These are phyloP conservation scores for Lepidurus packardi DNA, from an alignment of 1,140 invertebrate genomes.

Conservation along the genomic window DNA sequence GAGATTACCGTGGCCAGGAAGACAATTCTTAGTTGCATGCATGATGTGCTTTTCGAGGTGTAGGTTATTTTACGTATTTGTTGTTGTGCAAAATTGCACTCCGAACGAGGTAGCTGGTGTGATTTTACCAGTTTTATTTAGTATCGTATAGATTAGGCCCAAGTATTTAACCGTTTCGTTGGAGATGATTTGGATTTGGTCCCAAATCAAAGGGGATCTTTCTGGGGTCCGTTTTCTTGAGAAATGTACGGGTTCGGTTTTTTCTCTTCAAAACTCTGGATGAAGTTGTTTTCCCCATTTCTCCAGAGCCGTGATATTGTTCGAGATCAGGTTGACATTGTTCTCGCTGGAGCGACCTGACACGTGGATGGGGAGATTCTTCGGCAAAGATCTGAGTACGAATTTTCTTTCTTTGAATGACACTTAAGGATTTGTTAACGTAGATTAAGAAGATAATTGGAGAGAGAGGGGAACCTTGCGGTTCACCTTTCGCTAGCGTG, in stretches of 20 bases:
- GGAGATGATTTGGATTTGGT: neutral
- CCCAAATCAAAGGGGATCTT: neutral
- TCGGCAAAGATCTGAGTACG: neutral
- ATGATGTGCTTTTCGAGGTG: neutral
- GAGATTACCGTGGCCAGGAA: neutral
- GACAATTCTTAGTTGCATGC: neutral
- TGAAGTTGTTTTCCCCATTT: neutral
- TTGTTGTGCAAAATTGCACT: neutral
- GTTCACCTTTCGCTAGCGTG: neutral
- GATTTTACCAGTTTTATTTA: neutral
- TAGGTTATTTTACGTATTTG: neutral
- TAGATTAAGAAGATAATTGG: neutral
- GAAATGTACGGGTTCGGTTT: neutral
- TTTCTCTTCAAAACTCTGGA: neutral
- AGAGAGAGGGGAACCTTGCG: neutral
- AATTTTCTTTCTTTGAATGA: neutral
- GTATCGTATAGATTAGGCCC: neutral
- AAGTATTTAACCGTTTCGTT: slow-evolving; percentile 10
- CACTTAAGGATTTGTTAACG: neutral
- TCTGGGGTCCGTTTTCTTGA: neutral
- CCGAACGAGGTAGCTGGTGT: neutral
- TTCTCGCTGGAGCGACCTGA: neutral
- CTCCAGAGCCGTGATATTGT: neutral
- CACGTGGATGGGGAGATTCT: neutral
- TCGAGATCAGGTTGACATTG: neutral